phyloP scores from a whole-genome alignment of 2,113 vertebrate species.

The Cyanistes caeruleus region DNA sequence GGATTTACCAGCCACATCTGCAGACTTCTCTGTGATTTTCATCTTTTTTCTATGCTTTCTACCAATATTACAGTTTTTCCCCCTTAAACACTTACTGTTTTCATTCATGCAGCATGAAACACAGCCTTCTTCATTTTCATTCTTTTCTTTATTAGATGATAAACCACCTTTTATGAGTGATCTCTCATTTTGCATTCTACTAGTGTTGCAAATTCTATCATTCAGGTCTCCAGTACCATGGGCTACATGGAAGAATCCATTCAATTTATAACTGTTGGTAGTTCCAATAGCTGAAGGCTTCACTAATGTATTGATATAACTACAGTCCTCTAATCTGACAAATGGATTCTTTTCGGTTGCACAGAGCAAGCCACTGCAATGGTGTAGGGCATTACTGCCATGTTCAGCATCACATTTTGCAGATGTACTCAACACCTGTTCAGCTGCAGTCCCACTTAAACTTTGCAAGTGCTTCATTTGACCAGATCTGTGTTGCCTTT shows the following conservation, averaged over 20 bases:
- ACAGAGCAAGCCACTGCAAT: background rate
- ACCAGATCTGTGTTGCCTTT: constrained; percentile 15
- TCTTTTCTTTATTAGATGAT: background rate
- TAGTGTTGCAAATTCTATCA: background rate
- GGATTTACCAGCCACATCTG: background rate
- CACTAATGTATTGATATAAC: constrained; percentile 40
- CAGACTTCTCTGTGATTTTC: constrained; percentile 45
- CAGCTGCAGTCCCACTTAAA: constrained; percentile 1
- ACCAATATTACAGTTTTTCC: background rate
- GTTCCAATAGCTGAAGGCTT: constrained; percentile 46
- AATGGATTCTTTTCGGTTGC: constrained; percentile 55
- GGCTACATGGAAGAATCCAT: constrained; percentile 12
- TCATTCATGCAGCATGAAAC: constrained; percentile 42
- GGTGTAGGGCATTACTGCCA: background rate
- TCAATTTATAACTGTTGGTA: constrained; percentile 23
- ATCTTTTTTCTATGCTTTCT: constrained; percentile 59
- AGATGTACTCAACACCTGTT: constrained; percentile 4
- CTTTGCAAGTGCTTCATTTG: constrained; percentile 4
- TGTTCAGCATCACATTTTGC: constrained; percentile 15
- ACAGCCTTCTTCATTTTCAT: constrained; percentile 1
- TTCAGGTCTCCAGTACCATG: constrained; percentile 25
- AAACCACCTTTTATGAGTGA: background rate
- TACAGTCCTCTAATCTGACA: constrained; percentile 62
- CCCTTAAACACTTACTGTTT: constrained; percentile 14
- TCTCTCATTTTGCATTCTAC: constrained; percentile 6